Evolutionary conservation across 2,113 vertebrate species (phyloP).

Genomic region (Phyllopteryx taeniolatus): DNA sequence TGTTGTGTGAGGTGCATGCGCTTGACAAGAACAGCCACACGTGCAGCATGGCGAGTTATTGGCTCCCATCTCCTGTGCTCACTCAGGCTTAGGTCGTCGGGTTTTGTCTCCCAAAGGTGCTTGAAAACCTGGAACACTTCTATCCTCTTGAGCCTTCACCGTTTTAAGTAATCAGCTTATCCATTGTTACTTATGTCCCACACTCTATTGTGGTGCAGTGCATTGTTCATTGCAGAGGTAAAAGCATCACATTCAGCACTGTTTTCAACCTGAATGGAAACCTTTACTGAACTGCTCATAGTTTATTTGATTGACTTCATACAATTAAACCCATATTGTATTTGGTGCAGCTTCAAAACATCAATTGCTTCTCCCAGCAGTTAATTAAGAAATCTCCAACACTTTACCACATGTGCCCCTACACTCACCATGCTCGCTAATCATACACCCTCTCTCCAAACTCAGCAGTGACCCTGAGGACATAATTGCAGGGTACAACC

Average conservation of each 20-base stretch:
- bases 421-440: conserved; percentile 52
- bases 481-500: conserved; percentile 30
- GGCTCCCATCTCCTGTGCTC: conserved; percentile 48
- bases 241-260: conserved; percentile 9
- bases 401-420: conserved; percentile 51
- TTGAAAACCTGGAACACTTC: conserved; percentile 43
- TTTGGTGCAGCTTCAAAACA: conserved; percentile 48
- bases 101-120: conserved; percentile 53
- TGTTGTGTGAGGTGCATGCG: conserved; percentile 78
- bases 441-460: conserved; percentile 46
- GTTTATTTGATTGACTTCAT: conserved; percentile 37
- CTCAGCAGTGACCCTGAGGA: conserved; percentile 54
- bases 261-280: conserved; percentile 27
- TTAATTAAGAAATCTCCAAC: conserved; percentile 62
- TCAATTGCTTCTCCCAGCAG: conserved; percentile 51
- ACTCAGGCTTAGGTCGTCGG: conserved; percentile 42
- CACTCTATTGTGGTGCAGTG: conserved; percentile 19
- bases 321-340: conserved; percentile 43
- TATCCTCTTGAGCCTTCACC: conserved; percentile 63
- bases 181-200: conserved; percentile 77
- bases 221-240: conserved; percentile 8
- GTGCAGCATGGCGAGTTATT: conserved; percentile 76
- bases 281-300: conserved; percentile 8
- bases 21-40: conserved; percentile 82
- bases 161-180: conserved; percentile 68